Evolutionary conservation across 2,888 invertebrate genomes (phyloP).

Genomic region (Petrolisthes manimaculis): DNA sequence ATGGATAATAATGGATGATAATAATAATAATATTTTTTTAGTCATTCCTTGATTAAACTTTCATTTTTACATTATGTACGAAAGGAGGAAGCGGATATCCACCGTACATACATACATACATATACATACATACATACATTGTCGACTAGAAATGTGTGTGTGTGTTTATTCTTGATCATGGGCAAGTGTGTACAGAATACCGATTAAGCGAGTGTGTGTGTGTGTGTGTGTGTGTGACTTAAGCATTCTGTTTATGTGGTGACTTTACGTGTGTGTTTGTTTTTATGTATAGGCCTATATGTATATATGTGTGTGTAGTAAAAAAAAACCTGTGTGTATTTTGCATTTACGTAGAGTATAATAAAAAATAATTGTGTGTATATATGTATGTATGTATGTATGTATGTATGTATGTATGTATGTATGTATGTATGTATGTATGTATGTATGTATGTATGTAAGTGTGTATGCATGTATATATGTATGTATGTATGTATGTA

Average conservation of each 20-base stretch:
- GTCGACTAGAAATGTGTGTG: background rate
- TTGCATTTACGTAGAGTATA: background rate
- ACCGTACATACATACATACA: background rate
- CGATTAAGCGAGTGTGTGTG: background rate
- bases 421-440: too few species aligned
- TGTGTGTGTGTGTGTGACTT: background rate
- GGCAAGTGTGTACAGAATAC: background rate
- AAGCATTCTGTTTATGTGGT: background rate
- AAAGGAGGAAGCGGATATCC: too few species aligned
- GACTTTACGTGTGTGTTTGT: slow-evolving; percentile 13
- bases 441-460: too few species aligned
- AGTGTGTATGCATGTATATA: too few species aligned
- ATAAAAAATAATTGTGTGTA: background rate
- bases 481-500: too few species aligned
- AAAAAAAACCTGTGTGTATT: background rate
- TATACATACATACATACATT: slow-evolving; percentile 4
- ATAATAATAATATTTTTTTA: too few species aligned
- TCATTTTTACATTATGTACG: background rate
- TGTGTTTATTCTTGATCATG: background rate
- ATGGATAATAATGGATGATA: too few species aligned
- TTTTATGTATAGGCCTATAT: slow-evolving; percentile 12
- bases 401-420: too few species aligned
- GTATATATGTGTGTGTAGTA: slow-evolving; percentile 4
- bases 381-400: too few species aligned
- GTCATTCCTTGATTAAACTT: too few species aligned